These are phyloP conservation scores for Leucania comma DNA, from an alignment of 2,888 invertebrate genomes.

Conservation along the genomic window DNA sequence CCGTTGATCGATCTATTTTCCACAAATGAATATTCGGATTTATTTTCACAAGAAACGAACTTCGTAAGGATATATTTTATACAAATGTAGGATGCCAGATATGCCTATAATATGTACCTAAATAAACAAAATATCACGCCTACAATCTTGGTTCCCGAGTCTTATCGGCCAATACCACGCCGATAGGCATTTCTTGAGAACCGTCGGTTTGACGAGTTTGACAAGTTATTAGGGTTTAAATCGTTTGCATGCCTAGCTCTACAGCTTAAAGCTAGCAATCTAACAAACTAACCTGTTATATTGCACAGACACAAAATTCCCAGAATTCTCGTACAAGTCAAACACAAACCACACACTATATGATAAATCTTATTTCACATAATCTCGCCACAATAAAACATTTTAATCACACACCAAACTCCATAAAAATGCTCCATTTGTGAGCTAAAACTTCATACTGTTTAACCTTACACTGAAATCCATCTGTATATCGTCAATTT, in stretches of 20 bases:
- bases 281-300: constrained; percentile 68
- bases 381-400: constrained; percentile 70
- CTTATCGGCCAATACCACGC: constrained; percentile 59
- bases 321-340: constrained; percentile 60
- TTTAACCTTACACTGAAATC: constrained; percentile 74
- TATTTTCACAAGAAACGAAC: constrained; percentile 9
- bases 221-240: constrained; percentile 24
- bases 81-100: constrained; percentile 13
- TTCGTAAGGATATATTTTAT: constrained; percentile 22
- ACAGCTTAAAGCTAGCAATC: constrained; percentile 41
- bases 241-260: constrained; percentile 26
- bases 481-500: constrained; percentile 69
- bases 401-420: constrained; percentile 70
- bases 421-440: constrained; percentile 65
- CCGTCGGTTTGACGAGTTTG: constrained; percentile 29
- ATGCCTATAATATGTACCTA: constrained; percentile 5
- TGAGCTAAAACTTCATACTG: constrained; percentile 60
- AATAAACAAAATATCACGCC: constrained; percentile 44
- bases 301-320: constrained; percentile 52
- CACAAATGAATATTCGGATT: not conserved
- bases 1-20: not conserved
- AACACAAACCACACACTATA: constrained; percentile 68
- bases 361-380: constrained; percentile 68
- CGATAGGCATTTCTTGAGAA: constrained; percentile 52
- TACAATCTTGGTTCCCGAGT: constrained; percentile 37